Evolutionary conservation across 2,888 invertebrate species (phyloP).

Genomic region (Trileptium ribeirensis): DNA sequence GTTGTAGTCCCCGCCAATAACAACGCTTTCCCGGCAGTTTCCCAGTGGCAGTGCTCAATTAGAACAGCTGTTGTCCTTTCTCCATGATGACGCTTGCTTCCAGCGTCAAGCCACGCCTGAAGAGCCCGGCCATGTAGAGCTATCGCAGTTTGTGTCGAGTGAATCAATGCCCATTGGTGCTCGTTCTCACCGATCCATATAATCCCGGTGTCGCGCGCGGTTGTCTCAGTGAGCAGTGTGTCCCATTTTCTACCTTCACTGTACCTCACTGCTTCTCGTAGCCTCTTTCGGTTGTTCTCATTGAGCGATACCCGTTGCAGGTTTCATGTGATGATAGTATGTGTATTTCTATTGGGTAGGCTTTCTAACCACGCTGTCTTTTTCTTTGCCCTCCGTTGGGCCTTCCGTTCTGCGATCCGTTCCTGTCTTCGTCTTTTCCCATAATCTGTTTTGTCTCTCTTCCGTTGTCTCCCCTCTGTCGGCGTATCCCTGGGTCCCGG

Average conservation of each 20-base stretch:
- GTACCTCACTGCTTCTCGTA: neutral
- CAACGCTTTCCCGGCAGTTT: too few species aligned
- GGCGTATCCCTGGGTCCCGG: neutral
- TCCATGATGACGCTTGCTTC: neutral
- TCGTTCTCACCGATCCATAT: neutral
- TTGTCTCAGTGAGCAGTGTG: neutral
- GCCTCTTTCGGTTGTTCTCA: neutral
- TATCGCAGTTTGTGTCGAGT: neutral
- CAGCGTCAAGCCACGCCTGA: neutral
- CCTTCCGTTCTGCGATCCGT: neutral
- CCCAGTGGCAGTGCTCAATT: too few species aligned
- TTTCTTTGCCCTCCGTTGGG: neutral
- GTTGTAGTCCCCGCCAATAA: neutral
- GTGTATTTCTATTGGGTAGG: neutral
- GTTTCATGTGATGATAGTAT: neutral
- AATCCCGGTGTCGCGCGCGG: neutral
- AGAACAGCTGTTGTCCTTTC: neutral
- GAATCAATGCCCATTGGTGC: neutral
- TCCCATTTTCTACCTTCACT: neutral
- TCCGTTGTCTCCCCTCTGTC: neutral
- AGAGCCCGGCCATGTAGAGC: neutral
- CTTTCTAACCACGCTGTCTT: neutral
- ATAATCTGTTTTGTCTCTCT: slow-evolving; percentile 2
- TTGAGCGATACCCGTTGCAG: neutral
- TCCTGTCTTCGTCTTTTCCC: neutral